Conservation (phyloP, 2,888 invertebrate species). For the Vanessa cardui region DNA sequence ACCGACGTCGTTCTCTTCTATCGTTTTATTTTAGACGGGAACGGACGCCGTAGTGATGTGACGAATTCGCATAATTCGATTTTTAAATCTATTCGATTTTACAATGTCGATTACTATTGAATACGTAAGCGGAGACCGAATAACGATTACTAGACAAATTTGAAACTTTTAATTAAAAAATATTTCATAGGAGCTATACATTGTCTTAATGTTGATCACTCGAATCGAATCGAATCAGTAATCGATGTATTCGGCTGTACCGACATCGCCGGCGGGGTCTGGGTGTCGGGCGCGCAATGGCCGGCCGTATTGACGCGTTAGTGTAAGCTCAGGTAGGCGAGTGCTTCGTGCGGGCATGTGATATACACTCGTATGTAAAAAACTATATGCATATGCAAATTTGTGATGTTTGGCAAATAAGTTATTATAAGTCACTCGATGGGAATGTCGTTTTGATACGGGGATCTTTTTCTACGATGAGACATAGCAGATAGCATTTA, state of each 20-base stretch:
- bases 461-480: constrained; percentile 25
- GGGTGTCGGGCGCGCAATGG: too few species aligned
- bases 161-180: too few species aligned
- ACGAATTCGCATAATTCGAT: not conserved
- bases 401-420: constrained; percentile 78
- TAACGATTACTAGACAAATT: too few species aligned
- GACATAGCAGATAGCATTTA: constrained; percentile 15
- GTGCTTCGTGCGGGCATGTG: constrained; percentile 29
- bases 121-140: too few species aligned
- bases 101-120: not conserved
- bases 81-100: not conserved
- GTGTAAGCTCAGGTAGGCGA: constrained; percentile 2
- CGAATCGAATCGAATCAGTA: too few species aligned
- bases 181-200: too few species aligned
- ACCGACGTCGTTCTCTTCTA: not conserved
- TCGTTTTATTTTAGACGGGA: constrained; percentile 7
- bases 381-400: constrained; percentile 52
- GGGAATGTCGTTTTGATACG: constrained; percentile 39
- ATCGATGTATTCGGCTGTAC: too few species aligned
- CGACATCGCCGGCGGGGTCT: too few species aligned
- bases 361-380: constrained; percentile 48
- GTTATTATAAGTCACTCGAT: constrained; percentile 71
- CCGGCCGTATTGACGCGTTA: not conserved
- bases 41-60: not conserved
- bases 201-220: too few species aligned